Evolutionary conservation across 2,888 invertebrate species (phyloP).

Genomic region (Metopia argyrocephala): DNA sequence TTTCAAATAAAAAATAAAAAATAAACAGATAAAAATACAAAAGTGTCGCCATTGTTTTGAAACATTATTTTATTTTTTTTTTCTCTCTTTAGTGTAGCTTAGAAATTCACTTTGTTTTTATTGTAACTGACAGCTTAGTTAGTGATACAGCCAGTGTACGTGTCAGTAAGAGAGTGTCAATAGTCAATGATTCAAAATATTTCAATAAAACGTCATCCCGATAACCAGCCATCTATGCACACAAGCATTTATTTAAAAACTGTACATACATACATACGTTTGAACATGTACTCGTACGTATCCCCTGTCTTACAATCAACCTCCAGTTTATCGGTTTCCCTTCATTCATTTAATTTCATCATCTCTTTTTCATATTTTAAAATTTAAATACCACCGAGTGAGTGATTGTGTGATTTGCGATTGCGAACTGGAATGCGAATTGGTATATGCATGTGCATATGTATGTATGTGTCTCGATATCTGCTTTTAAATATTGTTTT

Average conservation of each 20-base stretch:
- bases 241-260: slow-evolving; percentile 8
- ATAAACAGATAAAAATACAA: slow-evolving; percentile 4
- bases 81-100: neutral
- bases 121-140: too few species aligned
- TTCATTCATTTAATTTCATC: slow-evolving; percentile 1
- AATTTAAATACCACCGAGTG: slow-evolving; percentile 11
- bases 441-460: neutral
- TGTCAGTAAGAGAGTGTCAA: neutral
- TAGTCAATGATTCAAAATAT: slow-evolving; percentile 15
- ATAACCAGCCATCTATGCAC: slow-evolving; percentile 43
- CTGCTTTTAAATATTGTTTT: slow-evolving; percentile 28
- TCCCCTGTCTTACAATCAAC: slow-evolving; percentile 1
- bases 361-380: neutral
- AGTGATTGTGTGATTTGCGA: neutral
- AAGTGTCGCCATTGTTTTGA: slow-evolving; percentile 54
- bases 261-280: slow-evolving; percentile 13
- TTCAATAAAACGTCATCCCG: slow-evolving; percentile 27
- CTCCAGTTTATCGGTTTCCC: neutral
- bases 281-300: neutral
- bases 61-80: slow-evolving; percentile 17
- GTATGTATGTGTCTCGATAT: slow-evolving; percentile 18
- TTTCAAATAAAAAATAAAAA: neutral
- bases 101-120: neutral
- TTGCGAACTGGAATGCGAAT: too few species aligned
- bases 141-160: too few species aligned